Percentiles rank a stretch among this genome's conserved stretches.
phyloP scores from a whole-genome alignment of 2,113 vertebrate genomes.

The Dipodomys stephensi region DNA sequence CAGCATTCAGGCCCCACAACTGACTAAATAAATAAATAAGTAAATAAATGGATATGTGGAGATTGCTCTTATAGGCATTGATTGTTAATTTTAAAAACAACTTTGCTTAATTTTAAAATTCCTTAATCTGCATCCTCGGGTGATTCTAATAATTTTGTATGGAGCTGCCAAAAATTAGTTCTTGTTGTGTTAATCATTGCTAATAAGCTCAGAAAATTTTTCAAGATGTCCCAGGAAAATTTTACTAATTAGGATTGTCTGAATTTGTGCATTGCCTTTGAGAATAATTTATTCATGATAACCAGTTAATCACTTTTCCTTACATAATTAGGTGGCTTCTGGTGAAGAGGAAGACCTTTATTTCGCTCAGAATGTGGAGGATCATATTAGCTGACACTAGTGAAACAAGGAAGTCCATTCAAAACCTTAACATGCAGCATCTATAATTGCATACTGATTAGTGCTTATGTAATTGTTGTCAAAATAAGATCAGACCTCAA shows the following conservation, averaged over 20 bases:
- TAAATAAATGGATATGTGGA: background rate
- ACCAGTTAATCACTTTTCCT: constrained; percentile 90
- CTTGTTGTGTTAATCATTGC: constrained; percentile 88
- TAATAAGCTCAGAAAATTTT: constrained; percentile 87
- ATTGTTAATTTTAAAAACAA: constrained; percentile 45
- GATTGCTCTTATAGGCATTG: background rate
- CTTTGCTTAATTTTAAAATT: constrained; percentile 82
- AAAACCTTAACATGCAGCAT: constrained; percentile 26
- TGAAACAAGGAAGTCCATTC: constrained; percentile 40
- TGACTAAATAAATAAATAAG: too few species aligned
- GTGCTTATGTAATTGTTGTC: background rate
- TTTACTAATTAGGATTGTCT: constrained; percentile 89
- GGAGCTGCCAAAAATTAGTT: constrained; percentile 87
- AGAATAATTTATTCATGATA: constrained; percentile 91
- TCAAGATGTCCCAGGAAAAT: constrained; percentile 86
- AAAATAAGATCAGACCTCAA: constrained; percentile 17
- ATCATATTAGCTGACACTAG: constrained; percentile 68
- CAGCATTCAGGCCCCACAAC: too few species aligned
- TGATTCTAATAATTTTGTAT: constrained; percentile 86
- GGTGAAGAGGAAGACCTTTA: constrained; percentile 80
- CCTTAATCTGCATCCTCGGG: constrained; percentile 80
- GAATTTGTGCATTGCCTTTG: constrained; percentile 87
- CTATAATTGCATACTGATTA: constrained; percentile 58
- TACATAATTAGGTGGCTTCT: constrained; percentile 88
- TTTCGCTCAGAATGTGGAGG: constrained; percentile 79